Conservation (phyloP, 2,797 vertebrate genomes). For the Etheostoma perlongum region DNA sequence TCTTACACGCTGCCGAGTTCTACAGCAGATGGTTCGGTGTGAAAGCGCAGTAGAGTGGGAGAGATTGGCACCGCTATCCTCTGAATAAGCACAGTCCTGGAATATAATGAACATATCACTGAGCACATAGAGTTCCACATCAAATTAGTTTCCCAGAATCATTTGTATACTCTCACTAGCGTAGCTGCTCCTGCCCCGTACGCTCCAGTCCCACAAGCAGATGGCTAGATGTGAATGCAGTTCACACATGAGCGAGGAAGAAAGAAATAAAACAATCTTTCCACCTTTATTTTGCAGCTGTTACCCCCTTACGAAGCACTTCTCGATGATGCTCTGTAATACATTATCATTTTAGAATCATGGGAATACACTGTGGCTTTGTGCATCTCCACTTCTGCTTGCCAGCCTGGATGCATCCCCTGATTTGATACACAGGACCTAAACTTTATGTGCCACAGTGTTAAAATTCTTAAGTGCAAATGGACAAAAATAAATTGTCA, state of each 20-base stretch:
- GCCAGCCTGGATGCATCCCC: slow-evolving; percentile 10
- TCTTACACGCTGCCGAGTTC: background rate
- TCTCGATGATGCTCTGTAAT: slow-evolving; percentile 26
- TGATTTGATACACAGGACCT: slow-evolving; percentile 22
- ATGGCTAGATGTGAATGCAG: slow-evolving; percentile 60
- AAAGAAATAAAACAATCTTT: slow-evolving; percentile 45
- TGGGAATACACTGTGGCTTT: slow-evolving; percentile 17
- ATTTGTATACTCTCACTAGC: slow-evolving; percentile 36
- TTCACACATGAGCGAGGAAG: slow-evolving; percentile 62
- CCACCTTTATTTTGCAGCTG: slow-evolving; percentile 68
- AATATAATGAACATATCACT: slow-evolving; percentile 61
- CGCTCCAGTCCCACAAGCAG: slow-evolving; percentile 61
- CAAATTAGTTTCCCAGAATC: slow-evolving; percentile 56
- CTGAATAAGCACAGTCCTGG: slow-evolving; percentile 22
- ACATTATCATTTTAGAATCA: slow-evolving; percentile 34
- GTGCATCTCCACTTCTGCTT: slow-evolving; percentile 16
- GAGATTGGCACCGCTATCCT: slow-evolving; percentile 42
- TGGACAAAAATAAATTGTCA: slow-evolving; percentile 1
- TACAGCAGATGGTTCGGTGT: slow-evolving; percentile 57
- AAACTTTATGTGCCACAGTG: slow-evolving; percentile 1
- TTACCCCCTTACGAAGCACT: slow-evolving; percentile 34
- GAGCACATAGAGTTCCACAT: slow-evolving; percentile 44
- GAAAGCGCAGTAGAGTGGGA: slow-evolving; percentile 47
- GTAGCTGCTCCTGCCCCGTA: background rate
- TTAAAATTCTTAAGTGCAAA: slow-evolving; percentile 4